Base-by-base conservation (phyloP, 2,888 invertebrate genomes). In the Epistrophe grossulariae region DNA sequence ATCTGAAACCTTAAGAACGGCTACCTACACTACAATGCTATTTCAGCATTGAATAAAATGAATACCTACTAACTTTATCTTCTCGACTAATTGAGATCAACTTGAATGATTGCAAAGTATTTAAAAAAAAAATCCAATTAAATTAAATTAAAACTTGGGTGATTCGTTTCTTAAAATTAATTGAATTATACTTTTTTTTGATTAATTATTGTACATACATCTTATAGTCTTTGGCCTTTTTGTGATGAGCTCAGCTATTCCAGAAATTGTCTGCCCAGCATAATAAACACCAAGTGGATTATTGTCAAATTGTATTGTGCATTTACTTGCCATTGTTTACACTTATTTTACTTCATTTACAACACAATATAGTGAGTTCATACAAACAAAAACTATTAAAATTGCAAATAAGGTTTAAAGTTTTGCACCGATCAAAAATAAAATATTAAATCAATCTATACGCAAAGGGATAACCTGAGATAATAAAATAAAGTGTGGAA, bases 181-280 rank as follows among this genome's bases (percentile, higher is more conserved):
- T 64, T 45, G n/a, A 64, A 43, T 28, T 45, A 55, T 15, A 24
- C 8, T 15, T 19, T 40, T 7, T 15, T n/a, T 38, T 38, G 28
- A 60, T 48, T 24, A 24, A 24, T 24, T 24, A 24, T 24, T 82
- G 79, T 89, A 91, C 92, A 88, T 90, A 92, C 92, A 92, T 88
- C 92, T 91, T 89, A 92, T 92, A 55, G 92, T 92, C 89, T 92
- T 92, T 15, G 92, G 91, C 66, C 92, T 91, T 57, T 90, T 90
- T 24, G 92, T 92, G 84, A 90, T 90, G 78, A 92, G 89, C 80
- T 92, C 92, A 35, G 91, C 92, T 62, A 91, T 90, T 28, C 92
- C 92, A 83, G 92, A 91, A 43, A 93, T 89, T 45, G 90, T 88
- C 83, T 92, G 92, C 28, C 93, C 93, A 81, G 92, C 92, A 89